Base-by-base conservation (phyloP, 2,113 vertebrate genomes). In the Hyperopisus bebe region DNA sequence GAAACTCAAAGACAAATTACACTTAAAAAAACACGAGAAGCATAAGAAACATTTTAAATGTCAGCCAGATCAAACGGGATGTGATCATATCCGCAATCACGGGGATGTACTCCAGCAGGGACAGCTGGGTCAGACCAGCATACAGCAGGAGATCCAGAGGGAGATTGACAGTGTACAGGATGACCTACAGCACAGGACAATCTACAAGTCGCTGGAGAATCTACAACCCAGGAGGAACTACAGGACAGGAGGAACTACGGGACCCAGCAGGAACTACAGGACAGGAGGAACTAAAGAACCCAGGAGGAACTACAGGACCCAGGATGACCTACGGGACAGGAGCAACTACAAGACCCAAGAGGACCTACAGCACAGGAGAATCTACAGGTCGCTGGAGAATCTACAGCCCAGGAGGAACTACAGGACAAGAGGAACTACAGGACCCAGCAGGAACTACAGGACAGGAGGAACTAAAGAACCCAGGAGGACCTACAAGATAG, bases 1-100 rank as follows among this genome's bases (percentile, higher is more conserved):
- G 11, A 62, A 50, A 88, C 86, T 42, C 86, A 87, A 51, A 86
- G 86, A 85, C 42, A 46, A 85, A 85, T n/a, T 48, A 86, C 24
- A 24, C n/a, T 53, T 53, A 51, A 19, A 86, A 53, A 86, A 50
- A 44, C 82, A 86, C 1, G n/a, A 35, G 24, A 17, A 50, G 11
- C 21, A 51, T 48, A 51, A 86, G 47, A 86, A 85, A 39, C 87
- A 88, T 66, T 62, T 88, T n/a, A 62, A 51, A 51, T 31, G 48
- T 50, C 85, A 31, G 85, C 19, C 48, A 53, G 48, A 53, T 86
- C 44, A 66, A 62, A 88, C 42, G 35, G 27, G 42, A 66, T 88
- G 27, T 51, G 31, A 86, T 51, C 47, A 35, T 86, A 66, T 62
- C 35, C 35, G 19, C 55, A 88, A 88, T 88, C 31, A 66, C 3